phyloP scores from a whole-genome alignment of 2,797 vertebrate species.

The Tinamus major region DNA sequence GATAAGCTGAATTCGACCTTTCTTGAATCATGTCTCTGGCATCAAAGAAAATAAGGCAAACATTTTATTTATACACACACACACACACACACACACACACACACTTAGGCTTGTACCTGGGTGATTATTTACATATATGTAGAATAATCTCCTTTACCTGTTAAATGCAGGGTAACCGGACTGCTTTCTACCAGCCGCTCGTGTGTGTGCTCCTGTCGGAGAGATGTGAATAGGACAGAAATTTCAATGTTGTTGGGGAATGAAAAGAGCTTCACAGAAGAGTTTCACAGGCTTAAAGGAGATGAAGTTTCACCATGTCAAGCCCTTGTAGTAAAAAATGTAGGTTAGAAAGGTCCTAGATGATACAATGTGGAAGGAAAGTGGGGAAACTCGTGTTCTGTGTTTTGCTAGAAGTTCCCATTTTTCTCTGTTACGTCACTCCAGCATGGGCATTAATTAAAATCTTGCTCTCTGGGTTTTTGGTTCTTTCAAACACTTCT shows the following conservation, averaged over 20 bases:
- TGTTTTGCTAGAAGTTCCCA: not conserved
- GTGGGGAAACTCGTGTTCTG: not conserved
- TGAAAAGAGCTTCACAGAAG: not conserved
- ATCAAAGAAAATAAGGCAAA: too few relatives aligned
- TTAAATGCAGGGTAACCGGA: not conserved
- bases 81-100: too few relatives aligned
- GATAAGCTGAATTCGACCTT: not conserved
- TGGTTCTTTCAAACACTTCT: not conserved
- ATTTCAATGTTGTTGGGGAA: not conserved
- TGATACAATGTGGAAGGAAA: not conserved
- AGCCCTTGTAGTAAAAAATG: not conserved
- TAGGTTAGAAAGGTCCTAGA: not conserved
- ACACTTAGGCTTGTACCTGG: too few relatives aligned
- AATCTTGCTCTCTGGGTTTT: not conserved
- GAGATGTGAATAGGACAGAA: not conserved
- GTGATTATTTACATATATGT: too few relatives aligned
- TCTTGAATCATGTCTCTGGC: not conserved
- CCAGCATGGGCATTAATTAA: rapidly evolving
- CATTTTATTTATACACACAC: too few relatives aligned
- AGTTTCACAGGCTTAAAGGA: not conserved
- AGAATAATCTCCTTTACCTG: not conserved
- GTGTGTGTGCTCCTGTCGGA: not conserved
- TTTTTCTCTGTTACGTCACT: not conserved
- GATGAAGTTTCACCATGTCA: not conserved
- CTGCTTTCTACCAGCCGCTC: not conserved